Percentiles rank a stretch among this genome's conserved stretches.
These are phyloP conservation scores for Takifugu flavidus DNA, from an alignment of 2,113 vertebrate species.

Conservation along the genomic window DNA sequence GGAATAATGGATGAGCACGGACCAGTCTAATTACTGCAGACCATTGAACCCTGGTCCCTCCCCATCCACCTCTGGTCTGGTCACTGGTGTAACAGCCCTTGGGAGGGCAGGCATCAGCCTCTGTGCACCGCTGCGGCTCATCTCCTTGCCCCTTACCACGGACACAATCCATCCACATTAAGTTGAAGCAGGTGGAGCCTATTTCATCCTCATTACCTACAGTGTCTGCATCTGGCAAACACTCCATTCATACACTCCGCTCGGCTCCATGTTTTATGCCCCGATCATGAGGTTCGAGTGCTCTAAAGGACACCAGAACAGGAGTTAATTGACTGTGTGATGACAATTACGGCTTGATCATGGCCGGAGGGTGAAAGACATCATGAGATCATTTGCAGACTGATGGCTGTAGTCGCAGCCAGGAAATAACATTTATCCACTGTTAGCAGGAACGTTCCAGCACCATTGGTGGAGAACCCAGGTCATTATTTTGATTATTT, in stretches of 20 bases:
- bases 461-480: too few relatives aligned
- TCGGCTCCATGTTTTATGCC: slow-evolving; percentile 16
- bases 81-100: slow-evolving; percentile 43
- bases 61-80: slow-evolving; percentile 24
- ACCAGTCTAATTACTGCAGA: slow-evolving; percentile 60
- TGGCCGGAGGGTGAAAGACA: slow-evolving; percentile 23
- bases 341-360: slow-evolving; percentile 52
- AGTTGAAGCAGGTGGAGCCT: slow-evolving; percentile 42
- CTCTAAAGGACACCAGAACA: slow-evolving; percentile 49
- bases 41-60: slow-evolving; percentile 33
- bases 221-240: slow-evolving; percentile 37
- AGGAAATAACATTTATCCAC: slow-evolving; percentile 14
- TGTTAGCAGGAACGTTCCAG: slow-evolving; percentile 14
- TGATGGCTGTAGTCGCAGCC: slow-evolving; percentile 25
- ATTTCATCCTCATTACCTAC: slow-evolving; percentile 55
- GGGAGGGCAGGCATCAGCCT: slow-evolving; percentile 38
- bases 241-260: slow-evolving; percentile 51
- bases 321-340: slow-evolving; percentile 52
- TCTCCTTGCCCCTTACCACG: slow-evolving; percentile 22
- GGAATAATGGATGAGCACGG: slow-evolving; percentile 56
- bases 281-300: slow-evolving; percentile 39
- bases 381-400: slow-evolving; percentile 17
- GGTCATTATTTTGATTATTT: too few relatives aligned
- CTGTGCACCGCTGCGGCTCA: slow-evolving; percentile 20
- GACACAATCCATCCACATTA: slow-evolving; percentile 67